These are phyloP conservation scores for Pachypeltis micranthus DNA, from an alignment of 1,140 invertebrate species.

Conservation along the genomic window DNA sequence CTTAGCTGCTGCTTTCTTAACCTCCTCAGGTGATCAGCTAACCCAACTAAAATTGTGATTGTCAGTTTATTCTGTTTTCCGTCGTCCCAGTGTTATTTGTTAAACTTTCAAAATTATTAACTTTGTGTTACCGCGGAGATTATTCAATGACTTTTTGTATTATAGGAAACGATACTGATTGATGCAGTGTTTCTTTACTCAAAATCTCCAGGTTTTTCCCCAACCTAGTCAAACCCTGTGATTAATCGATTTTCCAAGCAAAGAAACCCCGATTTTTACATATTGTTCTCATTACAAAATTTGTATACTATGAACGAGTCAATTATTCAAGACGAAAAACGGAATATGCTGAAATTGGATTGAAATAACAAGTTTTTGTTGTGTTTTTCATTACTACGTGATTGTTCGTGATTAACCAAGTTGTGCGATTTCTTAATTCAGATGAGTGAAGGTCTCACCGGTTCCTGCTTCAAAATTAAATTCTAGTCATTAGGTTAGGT, in stretches of 20 bases:
- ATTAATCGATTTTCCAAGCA: no score
- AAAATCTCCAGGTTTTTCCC: no score
- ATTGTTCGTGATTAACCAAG: slow-evolving; percentile 11
- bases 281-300: no score
- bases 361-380: neutral
- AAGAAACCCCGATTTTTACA: no score
- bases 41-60: neutral
- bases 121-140: neutral
- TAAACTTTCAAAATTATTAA: neutral
- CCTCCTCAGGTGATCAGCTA: slow-evolving; percentile 16
- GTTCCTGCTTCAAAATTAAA: neutral
- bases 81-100: no score
- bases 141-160: no score
- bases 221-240: no score
- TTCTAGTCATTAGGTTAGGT: slow-evolving; percentile 22
- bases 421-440: slow-evolving; percentile 23
- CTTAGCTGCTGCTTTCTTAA: slow-evolving; percentile 37
- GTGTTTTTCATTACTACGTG: slow-evolving; percentile 1
- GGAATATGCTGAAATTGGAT: no score
- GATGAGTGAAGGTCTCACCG: slow-evolving; percentile 20
- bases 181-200: no score
- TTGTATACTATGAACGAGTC: no score
- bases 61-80: neutral
- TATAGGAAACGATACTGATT: no score
- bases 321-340: no score